These are phyloP conservation scores for Plecturocebus donacophilus DNA, from an alignment of 2,113 vertebrate species.

Conservation along the genomic window DNA sequence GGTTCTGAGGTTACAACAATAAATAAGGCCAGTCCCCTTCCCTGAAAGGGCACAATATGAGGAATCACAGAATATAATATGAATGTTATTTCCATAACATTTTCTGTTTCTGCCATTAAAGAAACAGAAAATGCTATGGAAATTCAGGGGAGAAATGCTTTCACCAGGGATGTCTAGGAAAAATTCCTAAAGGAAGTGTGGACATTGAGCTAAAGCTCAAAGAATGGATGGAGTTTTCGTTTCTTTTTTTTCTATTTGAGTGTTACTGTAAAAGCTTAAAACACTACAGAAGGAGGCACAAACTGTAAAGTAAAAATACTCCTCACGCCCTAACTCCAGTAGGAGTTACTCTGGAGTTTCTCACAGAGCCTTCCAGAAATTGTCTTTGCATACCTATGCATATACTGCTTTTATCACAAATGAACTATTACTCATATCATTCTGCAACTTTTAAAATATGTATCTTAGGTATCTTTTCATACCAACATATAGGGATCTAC, in stretches of 20 bases:
- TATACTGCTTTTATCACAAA: neutral
- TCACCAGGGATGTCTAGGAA: neutral
- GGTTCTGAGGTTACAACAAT: neutral
- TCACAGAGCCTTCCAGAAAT: neutral
- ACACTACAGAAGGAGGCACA: neutral
- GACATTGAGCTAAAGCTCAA: neutral
- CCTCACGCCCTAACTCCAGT: neutral
- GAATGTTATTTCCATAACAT: neutral
- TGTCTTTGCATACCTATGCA: neutral
- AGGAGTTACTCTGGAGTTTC: neutral
- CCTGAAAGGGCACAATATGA: neutral
- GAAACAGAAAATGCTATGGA: neutral
- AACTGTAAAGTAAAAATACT: neutral
- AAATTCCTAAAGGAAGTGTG: neutral
- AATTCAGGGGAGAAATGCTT: neutral
- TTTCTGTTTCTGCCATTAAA: neutral
- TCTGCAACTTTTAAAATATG: neutral
- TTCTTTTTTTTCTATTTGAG: neutral
- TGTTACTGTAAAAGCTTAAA: constrained; percentile 16
- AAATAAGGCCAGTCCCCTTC: neutral
- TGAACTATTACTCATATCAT: neutral
- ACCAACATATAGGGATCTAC: neutral
- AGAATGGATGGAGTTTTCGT: neutral
- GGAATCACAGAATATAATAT: neutral
- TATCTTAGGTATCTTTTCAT: neutral